A percentile compares a stretch with the other conserved stretches of the same genome.
phyloP scores from a whole-genome alignment of 2,113 vertebrate species.

The Pelodiscus sinensis region DNA sequence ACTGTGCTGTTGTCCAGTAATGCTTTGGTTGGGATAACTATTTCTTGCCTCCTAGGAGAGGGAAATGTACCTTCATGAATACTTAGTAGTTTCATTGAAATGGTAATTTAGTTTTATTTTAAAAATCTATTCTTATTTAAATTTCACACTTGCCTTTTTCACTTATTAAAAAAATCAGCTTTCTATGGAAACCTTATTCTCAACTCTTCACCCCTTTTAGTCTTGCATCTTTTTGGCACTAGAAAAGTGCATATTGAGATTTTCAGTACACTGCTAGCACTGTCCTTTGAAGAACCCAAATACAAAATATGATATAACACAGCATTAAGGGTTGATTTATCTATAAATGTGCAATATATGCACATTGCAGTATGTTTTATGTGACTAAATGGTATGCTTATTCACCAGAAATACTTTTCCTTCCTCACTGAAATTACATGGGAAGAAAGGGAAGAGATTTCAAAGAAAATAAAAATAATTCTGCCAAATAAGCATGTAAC shows the following conservation, averaged over 20 bases:
- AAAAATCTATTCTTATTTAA: not conserved
- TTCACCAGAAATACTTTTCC: conserved; percentile 2
- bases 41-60: not conserved
- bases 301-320: conserved; percentile 43
- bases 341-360: not conserved
- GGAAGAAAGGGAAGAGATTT: not conserved
- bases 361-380: conserved; percentile 35
- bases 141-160: not conserved
- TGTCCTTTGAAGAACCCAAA: conserved; percentile 36
- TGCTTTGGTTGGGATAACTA: not conserved
- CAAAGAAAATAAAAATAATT: conserved; percentile 30
- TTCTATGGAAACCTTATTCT: not conserved
- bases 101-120: not conserved
- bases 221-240: not conserved
- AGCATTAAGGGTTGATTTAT: conserved; percentile 54
- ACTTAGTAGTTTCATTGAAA: not conserved
- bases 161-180: not conserved
- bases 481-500: not conserved
- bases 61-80: not conserved
- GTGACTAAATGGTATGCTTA: conserved; percentile 43
- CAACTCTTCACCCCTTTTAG: not conserved
- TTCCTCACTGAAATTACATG: conserved; percentile 25
- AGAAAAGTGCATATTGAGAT: conserved; percentile 34
- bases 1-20: not conserved
- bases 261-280: conserved; percentile 17